Conservation (phyloP, 1,140 invertebrate species). For the Drosophila carrolli region DNA sequence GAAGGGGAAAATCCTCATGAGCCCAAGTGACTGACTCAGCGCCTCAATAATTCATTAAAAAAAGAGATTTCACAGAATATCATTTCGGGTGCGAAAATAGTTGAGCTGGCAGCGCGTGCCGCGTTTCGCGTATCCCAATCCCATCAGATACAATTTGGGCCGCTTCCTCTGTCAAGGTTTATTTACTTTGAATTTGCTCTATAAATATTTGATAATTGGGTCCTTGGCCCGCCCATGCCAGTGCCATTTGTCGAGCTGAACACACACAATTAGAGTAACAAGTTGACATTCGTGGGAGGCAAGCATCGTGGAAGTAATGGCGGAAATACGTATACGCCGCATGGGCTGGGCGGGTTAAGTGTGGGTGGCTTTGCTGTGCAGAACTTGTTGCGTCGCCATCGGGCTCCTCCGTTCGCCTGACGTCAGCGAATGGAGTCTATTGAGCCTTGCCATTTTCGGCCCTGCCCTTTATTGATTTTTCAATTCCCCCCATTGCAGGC, state of each 20-base stretch:
- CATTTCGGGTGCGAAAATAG: constrained; percentile 8
- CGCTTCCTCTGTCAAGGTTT: constrained; percentile 51
- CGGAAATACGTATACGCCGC: constrained; percentile 48
- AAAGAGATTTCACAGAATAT: constrained; percentile 20
- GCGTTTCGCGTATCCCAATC: constrained; percentile 5
- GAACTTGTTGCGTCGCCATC: constrained; percentile 59
- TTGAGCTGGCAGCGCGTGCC: constrained; percentile 40
- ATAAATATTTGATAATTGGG: constrained; percentile 73
- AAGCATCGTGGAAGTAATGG: not conserved
- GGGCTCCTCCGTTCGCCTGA: constrained; percentile 27
- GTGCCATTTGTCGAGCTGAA: constrained; percentile 21
- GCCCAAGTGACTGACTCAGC: constrained; percentile 68
- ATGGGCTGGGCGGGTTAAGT: constrained; percentile 17
- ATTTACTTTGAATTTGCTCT: constrained; percentile 51
- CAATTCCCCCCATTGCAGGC: constrained; percentile 16
- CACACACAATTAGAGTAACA: constrained; percentile 54
- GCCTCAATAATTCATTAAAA: constrained; percentile 59
- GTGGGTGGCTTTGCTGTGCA: constrained; percentile 14
- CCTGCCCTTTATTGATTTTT: constrained; percentile 67
- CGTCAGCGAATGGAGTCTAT: constrained; percentile 58
- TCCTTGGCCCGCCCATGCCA: constrained; percentile 46
- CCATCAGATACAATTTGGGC: constrained; percentile 31
- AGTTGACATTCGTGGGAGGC: constrained; percentile 32
- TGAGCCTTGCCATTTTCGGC: constrained; percentile 25
- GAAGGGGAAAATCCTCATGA: constrained; percentile 67